These are phyloP conservation scores for Bombyx huttoni DNA, from an alignment of 2,888 invertebrate genomes.

Conservation along the genomic window DNA sequence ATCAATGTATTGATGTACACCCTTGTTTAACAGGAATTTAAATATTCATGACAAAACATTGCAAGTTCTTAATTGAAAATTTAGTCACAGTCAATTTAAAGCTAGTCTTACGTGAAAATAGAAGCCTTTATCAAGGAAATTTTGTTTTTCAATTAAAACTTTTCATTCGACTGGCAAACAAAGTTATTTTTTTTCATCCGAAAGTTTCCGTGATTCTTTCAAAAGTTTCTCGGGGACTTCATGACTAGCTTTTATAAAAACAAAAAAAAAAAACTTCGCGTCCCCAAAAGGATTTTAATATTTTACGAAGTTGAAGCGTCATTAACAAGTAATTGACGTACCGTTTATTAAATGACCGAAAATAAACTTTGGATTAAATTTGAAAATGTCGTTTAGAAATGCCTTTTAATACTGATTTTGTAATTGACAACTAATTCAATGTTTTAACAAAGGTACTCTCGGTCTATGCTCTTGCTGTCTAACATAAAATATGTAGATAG, in stretches of 20 bases:
- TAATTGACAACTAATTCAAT: too few relatives aligned
- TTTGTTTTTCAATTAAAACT: constrained; percentile 17
- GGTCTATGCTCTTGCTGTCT: not conserved
- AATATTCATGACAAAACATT: not conserved
- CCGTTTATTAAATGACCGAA: not conserved
- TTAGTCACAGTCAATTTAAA: constrained; percentile 1
- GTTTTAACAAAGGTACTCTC: not conserved
- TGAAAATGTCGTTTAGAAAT: too few relatives aligned
- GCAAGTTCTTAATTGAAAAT: not conserved
- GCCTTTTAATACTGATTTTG: too few relatives aligned
- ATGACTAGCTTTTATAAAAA: not conserved
- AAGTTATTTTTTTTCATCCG: constrained; percentile 2
- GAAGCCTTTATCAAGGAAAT: constrained; percentile 11
- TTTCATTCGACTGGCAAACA: constrained; percentile 10
- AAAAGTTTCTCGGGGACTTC: constrained; percentile 1
- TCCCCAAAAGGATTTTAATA: not conserved
- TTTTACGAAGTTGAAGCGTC: not conserved
- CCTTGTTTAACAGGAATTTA: not conserved
- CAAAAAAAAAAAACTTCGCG: not conserved
- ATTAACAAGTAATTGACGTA: not conserved
- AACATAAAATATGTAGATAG: not conserved
- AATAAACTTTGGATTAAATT: not conserved
- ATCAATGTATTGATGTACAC: not conserved
- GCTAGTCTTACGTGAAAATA: constrained; percentile 3
- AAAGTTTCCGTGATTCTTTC: constrained; percentile 3